These are phyloP conservation scores for Drosophila ogumai DNA, from an alignment of 1,140 invertebrate species.

Conservation along the genomic window DNA sequence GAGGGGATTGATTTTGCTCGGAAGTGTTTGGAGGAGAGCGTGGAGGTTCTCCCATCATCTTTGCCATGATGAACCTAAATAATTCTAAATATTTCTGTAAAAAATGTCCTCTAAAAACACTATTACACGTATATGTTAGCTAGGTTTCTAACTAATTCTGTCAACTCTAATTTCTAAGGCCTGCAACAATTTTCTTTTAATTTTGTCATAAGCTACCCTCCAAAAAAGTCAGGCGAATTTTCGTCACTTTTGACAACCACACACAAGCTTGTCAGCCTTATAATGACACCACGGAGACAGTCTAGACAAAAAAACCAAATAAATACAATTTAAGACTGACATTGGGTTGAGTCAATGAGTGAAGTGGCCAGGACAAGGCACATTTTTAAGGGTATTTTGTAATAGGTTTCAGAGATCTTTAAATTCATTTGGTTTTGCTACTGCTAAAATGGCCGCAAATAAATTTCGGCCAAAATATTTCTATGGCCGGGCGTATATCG, in stretches of 20 bases:
- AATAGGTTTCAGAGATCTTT: conserved; percentile 4
- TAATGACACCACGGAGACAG: conserved; percentile 1
- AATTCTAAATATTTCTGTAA: neutral
- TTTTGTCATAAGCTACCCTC: neutral
- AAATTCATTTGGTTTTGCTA: conserved; percentile 43
- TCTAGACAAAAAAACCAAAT: conserved; percentile 15
- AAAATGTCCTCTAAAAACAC: neutral
- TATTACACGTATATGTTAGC: neutral
- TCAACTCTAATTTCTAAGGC: neutral
- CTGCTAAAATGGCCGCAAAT: conserved; percentile 38
- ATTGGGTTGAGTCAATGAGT: conserved; percentile 4
- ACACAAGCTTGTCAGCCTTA: neutral
- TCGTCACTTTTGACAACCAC: neutral
- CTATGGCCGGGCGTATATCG: conserved; percentile 37
- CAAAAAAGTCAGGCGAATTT: neutral
- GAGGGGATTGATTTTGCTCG: conserved; percentile 95
- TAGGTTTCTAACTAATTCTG: neutral
- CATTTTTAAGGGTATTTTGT: neutral
- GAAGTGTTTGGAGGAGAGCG: neutral
- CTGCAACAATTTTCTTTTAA: neutral
- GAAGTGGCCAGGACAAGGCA: neutral
- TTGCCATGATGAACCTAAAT: neutral
- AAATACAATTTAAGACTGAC: neutral
- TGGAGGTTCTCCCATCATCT: neutral
- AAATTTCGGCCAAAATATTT: conserved; percentile 35